Evolutionary conservation across 1,140 invertebrate genomes (phyloP).

Genomic region (Eurytemora carolleeae): DNA sequence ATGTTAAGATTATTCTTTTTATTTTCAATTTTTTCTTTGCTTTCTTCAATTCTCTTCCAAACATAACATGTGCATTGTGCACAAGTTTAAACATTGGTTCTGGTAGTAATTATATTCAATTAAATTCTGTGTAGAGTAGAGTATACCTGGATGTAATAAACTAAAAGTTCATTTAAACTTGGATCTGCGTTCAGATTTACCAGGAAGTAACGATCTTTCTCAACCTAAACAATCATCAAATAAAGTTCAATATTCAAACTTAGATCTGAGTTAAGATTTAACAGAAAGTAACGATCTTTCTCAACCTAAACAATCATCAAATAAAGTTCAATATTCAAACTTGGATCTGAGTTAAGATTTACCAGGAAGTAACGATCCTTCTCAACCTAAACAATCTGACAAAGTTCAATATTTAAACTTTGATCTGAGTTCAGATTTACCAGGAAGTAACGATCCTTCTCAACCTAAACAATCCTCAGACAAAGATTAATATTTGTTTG

Average conservation of each 20-base stretch:
- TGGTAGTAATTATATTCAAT: too few species aligned
- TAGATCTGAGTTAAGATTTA: conserved; percentile 95
- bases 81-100: too few species aligned
- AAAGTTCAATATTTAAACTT: conserved; percentile 80
- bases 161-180: conserved; percentile 83
- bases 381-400: conserved; percentile 63
- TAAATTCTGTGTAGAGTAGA: too few species aligned
- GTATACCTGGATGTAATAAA: too few species aligned
- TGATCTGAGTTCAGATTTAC: conserved; percentile 98
- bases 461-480: conserved; percentile 67
- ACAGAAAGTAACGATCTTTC: conserved; percentile 70
- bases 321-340: too few species aligned
- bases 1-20: too few species aligned
- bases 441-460: conserved; percentile 60
- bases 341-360: conserved; percentile 95
- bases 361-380: conserved; percentile 75
- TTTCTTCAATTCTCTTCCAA: too few species aligned
- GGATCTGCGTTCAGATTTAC: conserved; percentile 98
- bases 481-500: too few species aligned
- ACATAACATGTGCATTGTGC: too few species aligned
- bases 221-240: conserved; percentile 67
- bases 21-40: too few species aligned
- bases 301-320: conserved; percentile 63
- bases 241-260: too few species aligned
- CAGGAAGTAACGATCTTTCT: conserved; percentile 63